Conservation (phyloP, 2,888 invertebrate species). For the Thera britannica region DNA sequence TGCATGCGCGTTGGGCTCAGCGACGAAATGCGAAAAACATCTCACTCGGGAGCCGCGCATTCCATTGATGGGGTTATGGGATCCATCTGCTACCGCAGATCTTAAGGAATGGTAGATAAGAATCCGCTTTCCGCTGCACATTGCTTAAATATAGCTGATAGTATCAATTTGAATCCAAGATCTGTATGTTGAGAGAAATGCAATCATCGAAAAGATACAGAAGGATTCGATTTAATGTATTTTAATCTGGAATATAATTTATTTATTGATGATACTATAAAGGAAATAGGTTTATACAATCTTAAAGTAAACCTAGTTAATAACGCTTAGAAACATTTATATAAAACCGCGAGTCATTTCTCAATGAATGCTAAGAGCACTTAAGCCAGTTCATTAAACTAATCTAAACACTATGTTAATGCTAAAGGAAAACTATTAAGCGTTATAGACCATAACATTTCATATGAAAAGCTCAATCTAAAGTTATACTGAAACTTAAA, state of each 20-base stretch:
- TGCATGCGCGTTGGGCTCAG: constrained; percentile 16
- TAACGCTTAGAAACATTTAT: not conserved
- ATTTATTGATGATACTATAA: not conserved
- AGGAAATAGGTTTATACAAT: not conserved
- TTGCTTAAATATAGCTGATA: not conserved
- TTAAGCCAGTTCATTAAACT: not conserved
- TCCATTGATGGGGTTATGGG: constrained; percentile 16
- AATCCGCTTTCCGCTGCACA: not conserved
- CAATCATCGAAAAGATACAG: not conserved
- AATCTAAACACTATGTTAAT: constrained; percentile 10
- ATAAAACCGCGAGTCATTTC: not conserved
- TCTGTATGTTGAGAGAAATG: not conserved
- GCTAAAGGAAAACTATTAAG: constrained; percentile 13
- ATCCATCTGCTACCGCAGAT: constrained; percentile 12
- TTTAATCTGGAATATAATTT: no score
- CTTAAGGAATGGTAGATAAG: constrained; percentile 9
- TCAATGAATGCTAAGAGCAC: not conserved
- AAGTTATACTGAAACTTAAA: constrained; percentile 1
- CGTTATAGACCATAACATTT: constrained; percentile 5
- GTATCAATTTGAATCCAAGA: not conserved
- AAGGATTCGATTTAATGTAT: not conserved
- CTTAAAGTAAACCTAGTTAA: not conserved
- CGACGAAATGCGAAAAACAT: constrained; percentile 24
- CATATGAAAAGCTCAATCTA: constrained; percentile 3
- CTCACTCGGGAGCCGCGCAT: constrained; percentile 28